Conservation (phyloP, 23 tunicate species). For the Diplosoma virens region DNA sequence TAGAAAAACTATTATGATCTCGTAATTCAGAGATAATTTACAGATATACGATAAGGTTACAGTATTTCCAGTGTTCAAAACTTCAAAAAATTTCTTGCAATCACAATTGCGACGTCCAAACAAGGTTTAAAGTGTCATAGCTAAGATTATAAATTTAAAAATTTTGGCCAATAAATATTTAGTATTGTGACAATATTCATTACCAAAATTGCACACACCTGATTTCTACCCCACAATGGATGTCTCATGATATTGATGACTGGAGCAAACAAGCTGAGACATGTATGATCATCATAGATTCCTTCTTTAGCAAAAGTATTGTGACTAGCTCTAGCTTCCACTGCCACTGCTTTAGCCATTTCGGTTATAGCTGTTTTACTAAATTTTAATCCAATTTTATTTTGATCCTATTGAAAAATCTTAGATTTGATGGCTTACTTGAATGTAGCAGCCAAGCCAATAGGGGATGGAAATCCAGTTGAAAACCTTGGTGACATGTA, state of each 20-base stretch:
- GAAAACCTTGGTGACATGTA: slow-evolving; percentile 47
- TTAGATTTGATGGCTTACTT: slow-evolving; percentile 31
- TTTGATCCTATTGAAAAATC: too few species aligned
- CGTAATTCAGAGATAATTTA: too few species aligned
- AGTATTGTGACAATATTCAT: background rate
- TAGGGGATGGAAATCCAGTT: slow-evolving; percentile 71
- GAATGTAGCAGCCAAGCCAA: slow-evolving; percentile 89
- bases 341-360: slow-evolving; percentile 57
- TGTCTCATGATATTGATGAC: slow-evolving; percentile 89
- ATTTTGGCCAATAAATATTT: background rate
- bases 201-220: slow-evolving; percentile 21
- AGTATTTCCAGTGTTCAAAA: too few species aligned
- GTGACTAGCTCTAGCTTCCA: slow-evolving; percentile 85
- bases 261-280: slow-evolving; percentile 84
- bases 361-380: slow-evolving; percentile 43
- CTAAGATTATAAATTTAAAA: too few species aligned
- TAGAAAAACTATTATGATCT: too few species aligned
- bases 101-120: too few species aligned
- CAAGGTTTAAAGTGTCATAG: too few species aligned
- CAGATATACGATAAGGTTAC: too few species aligned
- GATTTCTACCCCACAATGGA: slow-evolving; percentile 95
- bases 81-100: too few species aligned
- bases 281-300: slow-evolving; percentile 75
- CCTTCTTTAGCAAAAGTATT: slow-evolving; percentile 41
- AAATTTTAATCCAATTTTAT: slow-evolving; percentile 1